A percentile compares a stretch with the other conserved stretches of the same genome.
These are phyloP conservation scores for Papilio elwesi DNA, from an alignment of 2,888 invertebrate species.

Conservation along the genomic window DNA sequence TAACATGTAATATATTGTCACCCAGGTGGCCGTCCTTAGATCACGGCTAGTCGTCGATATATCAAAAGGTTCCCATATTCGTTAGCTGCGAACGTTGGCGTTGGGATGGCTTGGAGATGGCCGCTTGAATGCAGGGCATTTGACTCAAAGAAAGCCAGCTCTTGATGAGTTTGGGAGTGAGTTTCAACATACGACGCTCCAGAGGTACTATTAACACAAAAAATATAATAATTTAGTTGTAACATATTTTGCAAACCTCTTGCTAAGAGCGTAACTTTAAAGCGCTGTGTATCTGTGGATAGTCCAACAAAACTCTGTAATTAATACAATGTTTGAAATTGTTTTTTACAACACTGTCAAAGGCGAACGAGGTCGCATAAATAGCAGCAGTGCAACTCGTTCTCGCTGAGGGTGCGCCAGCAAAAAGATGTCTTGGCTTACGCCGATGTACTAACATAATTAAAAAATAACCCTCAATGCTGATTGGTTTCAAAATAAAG, in stretches of 20 bases:
- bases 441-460: not conserved
- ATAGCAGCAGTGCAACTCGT: constrained; percentile 10
- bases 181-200: too few relatives aligned
- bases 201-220: too few relatives aligned
- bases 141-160: constrained; percentile 40
- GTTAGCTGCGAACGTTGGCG: constrained; percentile 18
- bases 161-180: constrained; percentile 33
- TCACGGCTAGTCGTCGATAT: constrained; percentile 59
- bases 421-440: constrained; percentile 32
- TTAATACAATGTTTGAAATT: constrained; percentile 32
- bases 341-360: constrained; percentile 22
- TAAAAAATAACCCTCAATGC: constrained; percentile 1
- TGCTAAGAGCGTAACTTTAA: constrained; percentile 24
- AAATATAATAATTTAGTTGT: constrained; percentile 16
- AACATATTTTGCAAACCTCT: constrained; percentile 5
- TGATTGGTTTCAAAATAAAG: not conserved
- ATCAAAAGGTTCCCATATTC: constrained; percentile 40
- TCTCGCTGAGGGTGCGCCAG: constrained; percentile 28
- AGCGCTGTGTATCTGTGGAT: constrained; percentile 15
- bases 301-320: constrained; percentile 23
- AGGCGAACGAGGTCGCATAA: constrained; percentile 28
- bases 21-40: constrained; percentile 52
- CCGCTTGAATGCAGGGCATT: constrained; percentile 34
- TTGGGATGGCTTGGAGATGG: constrained; percentile 24
- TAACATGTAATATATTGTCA: constrained; percentile 42